Conservation (phyloP, 1,140 invertebrate species). For the Anadara kagoshimensis region DNA sequence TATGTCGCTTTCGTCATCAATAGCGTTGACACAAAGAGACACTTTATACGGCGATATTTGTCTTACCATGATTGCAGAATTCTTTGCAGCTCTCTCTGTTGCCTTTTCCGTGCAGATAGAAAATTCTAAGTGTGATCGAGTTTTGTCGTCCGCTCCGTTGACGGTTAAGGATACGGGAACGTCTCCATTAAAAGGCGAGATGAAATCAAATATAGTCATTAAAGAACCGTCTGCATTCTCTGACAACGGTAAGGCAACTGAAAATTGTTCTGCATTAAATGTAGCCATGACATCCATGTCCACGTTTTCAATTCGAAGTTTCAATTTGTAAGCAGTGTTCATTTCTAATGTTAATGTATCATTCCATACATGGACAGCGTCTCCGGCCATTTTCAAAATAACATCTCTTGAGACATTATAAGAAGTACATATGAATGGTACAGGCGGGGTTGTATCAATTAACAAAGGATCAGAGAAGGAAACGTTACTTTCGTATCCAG, state of each 20-base stretch:
- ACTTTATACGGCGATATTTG: slow-evolving; percentile 35
- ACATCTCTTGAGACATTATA: no score
- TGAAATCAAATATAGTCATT: no score
- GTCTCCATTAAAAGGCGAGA: neutral
- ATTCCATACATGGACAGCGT: no score
- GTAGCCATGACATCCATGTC: no score
- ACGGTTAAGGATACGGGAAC: neutral
- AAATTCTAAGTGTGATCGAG: neutral
- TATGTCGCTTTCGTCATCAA: slow-evolving; percentile 41
- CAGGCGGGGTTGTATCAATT: slow-evolving; percentile 43
- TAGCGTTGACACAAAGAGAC: slow-evolving; percentile 22
- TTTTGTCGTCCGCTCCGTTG: neutral
- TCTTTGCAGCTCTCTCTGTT: neutral
- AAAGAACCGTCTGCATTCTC: no score
- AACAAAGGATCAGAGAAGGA: slow-evolving; percentile 25
- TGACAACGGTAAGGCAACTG: no score
- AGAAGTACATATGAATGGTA: slow-evolving; percentile 18
- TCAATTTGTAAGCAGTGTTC: no score
- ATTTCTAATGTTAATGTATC: no score
- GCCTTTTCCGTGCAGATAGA: neutral
- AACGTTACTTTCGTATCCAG: slow-evolving; percentile 35
- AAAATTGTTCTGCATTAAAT: no score
- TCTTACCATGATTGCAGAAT: slow-evolving; percentile 3
- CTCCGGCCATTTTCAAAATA: no score
- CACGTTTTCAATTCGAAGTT: no score